A percentile compares a stretch with the other conserved stretches of the same genome.
Conservation (phyloP, 2,888 invertebrate species). For the Ophion obscuratus region DNA sequence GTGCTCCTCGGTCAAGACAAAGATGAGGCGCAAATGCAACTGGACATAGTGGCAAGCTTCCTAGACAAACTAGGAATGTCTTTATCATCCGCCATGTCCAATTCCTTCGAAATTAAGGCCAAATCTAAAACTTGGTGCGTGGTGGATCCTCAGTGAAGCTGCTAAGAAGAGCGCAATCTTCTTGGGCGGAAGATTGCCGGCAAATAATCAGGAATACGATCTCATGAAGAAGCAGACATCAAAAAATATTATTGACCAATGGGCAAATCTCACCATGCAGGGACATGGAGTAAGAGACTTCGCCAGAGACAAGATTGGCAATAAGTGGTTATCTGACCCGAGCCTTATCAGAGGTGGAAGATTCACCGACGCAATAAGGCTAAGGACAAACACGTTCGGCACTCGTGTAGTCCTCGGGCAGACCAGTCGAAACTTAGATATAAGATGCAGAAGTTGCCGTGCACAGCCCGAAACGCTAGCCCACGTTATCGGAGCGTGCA, state of each 20-base stretch:
- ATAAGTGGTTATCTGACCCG: slow-evolving; percentile 66
- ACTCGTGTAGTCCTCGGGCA: too few relatives aligned
- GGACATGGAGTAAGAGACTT: slow-evolving; percentile 20
- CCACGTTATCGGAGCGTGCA: too few relatives aligned
- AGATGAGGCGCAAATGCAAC: slow-evolving; percentile 46
- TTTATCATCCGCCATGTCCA: slow-evolving; percentile 51
- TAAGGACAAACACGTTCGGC: neutral
- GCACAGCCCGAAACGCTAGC: too few relatives aligned
- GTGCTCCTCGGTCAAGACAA: slow-evolving; percentile 30
- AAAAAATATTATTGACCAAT: neutral
- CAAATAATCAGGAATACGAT: too few relatives aligned
- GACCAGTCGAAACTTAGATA: too few relatives aligned
- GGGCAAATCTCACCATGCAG: slow-evolving; percentile 12
- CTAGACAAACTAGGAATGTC: slow-evolving; percentile 49
- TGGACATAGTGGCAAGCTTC: rapidly evolving
- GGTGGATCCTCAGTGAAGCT: slow-evolving; percentile 17
- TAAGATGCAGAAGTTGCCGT: too few relatives aligned
- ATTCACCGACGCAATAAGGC: neutral
- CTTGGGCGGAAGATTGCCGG: too few relatives aligned
- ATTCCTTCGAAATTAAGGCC: neutral
- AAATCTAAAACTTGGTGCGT: slow-evolving; percentile 51
- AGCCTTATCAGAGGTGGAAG: neutral
- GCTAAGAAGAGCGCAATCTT: neutral
- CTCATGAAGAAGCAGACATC: neutral
- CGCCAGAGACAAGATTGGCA: slow-evolving; percentile 34